Percentiles rank a stretch among this genome's conserved stretches.
Conservation (phyloP, 2,888 invertebrate genomes). For the Amphipoea lucens region DNA sequence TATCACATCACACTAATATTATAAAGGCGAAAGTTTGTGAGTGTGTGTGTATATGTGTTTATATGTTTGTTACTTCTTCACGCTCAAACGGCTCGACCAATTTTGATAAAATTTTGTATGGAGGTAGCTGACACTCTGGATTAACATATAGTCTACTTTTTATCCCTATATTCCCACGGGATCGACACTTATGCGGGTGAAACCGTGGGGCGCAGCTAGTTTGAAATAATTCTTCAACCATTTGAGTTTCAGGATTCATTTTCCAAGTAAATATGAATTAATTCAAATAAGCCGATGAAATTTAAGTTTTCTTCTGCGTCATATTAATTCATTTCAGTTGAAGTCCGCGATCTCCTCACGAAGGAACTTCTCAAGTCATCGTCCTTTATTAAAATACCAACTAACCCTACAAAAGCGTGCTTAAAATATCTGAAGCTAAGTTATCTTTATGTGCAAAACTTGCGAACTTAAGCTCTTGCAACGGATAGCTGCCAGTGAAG, state of each 20-base stretch:
- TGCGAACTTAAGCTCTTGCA: constrained; percentile 57
- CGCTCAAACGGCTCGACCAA: too few species aligned
- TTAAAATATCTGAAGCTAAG: constrained; percentile 63
- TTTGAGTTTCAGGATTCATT: not conserved
- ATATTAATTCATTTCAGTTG: constrained; percentile 15
- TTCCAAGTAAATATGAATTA: not conserved
- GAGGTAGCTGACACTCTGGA: too few species aligned
- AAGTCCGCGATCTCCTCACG: constrained; percentile 8
- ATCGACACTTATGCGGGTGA: too few species aligned
- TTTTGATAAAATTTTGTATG: too few species aligned
- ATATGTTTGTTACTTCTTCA: too few species aligned
- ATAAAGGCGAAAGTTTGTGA: too few species aligned
- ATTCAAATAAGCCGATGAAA: not conserved
- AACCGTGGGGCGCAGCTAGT: too few species aligned
- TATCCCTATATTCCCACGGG: too few species aligned
- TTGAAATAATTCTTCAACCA: too few species aligned
- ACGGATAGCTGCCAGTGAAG: constrained; percentile 48
- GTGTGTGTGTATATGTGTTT: too few species aligned
- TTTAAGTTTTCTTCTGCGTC: constrained; percentile 1
- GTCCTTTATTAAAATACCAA: constrained; percentile 57
- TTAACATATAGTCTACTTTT: too few species aligned
- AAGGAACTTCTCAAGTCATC: constrained; percentile 47
- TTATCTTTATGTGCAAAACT: constrained; percentile 67
- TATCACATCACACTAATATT: too few species aligned
- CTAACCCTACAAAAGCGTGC: constrained; percentile 56